Evolutionary conservation across 2,113 vertebrate genomes (phyloP).

Genomic region (Chrysochloris asiatica): DNA sequence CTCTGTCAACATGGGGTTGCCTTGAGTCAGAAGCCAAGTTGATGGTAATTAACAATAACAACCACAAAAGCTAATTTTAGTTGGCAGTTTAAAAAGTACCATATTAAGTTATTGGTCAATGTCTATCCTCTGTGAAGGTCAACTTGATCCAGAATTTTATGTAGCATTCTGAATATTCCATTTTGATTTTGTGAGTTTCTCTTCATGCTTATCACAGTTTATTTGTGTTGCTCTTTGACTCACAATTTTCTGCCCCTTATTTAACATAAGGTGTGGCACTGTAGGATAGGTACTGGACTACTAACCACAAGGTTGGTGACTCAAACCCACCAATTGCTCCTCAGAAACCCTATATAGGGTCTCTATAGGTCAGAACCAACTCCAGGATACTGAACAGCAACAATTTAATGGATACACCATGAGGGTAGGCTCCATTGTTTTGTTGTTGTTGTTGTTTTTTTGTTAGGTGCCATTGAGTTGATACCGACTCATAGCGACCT

Average conservation of each 20-base stretch:
- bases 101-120: background rate
- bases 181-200: background rate
- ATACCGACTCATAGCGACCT: too few relatives aligned
- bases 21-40: background rate
- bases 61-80: background rate
- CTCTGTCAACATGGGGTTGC: background rate
- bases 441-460: too few relatives aligned
- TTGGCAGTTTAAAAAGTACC: background rate
- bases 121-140: background rate
- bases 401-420: too few relatives aligned
- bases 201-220: background rate
- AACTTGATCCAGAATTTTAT: background rate
- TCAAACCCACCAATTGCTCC: too few relatives aligned
- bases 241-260: background rate
- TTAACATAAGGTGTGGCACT: too few relatives aligned
- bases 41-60: background rate
- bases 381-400: too few relatives aligned
- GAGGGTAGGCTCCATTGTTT: too few relatives aligned
- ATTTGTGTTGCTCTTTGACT: constrained; percentile 2
- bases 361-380: too few relatives aligned
- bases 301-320: too few relatives aligned
- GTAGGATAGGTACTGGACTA: too few relatives aligned
- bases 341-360: too few relatives aligned
- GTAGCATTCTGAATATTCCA: background rate
- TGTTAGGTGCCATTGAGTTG: too few relatives aligned